Evolutionary conservation across 2,797 vertebrate species (phyloP).

Genomic region (Fringilla coelebs): DNA sequence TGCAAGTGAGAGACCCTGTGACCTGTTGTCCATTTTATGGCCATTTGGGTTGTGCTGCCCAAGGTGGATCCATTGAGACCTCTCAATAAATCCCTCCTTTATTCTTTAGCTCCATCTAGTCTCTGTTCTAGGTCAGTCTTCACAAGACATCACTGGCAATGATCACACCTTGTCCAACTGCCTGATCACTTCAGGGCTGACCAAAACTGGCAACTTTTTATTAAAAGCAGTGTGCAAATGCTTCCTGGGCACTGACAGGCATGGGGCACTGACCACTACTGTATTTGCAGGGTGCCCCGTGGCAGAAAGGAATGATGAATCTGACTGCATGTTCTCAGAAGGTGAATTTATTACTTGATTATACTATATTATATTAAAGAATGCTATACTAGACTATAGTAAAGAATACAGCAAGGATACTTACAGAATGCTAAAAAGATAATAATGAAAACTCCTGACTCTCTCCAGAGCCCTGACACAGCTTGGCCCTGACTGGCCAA

Average conservation of each 20-base stretch:
- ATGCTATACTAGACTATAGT: too few species aligned
- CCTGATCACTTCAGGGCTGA: not conserved
- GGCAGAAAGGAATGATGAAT: too few species aligned
- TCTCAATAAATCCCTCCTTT: not conserved
- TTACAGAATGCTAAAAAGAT: too few species aligned
- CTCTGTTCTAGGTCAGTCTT: not conserved
- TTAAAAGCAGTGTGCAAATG: not conserved
- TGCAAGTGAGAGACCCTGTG: not conserved
- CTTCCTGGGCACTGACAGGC: too few species aligned
- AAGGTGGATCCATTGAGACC: not conserved
- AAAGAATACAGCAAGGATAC: too few species aligned
- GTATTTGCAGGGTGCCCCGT: too few species aligned
- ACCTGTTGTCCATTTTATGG: accelerated
- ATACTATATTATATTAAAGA: too few species aligned
- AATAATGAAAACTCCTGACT: too few species aligned
- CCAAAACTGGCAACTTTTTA: not conserved
- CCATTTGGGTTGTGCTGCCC: not conserved
- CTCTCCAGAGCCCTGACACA: too few species aligned
- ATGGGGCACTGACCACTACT: not conserved
- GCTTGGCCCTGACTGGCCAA: too few species aligned
- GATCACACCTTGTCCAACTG: not conserved
- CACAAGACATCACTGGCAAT: not conserved
- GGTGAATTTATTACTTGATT: too few species aligned
- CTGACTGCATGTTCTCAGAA: too few species aligned
- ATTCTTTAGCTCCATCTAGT: not conserved